Evolutionary conservation across 2,888 invertebrate species (phyloP).

Genomic region (Erebia ligea): DNA sequence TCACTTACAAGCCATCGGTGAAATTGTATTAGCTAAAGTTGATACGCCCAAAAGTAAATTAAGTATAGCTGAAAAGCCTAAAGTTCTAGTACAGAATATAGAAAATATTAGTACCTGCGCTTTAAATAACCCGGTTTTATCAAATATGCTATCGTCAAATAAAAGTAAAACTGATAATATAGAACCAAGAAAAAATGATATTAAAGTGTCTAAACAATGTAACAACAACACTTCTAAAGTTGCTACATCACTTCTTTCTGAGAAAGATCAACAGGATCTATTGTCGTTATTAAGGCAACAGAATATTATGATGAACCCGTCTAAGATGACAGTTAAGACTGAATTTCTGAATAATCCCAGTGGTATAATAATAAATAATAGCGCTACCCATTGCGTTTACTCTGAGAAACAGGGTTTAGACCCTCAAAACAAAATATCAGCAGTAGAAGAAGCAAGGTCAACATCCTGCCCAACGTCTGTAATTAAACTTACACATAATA

Average conservation of each 20-base stretch:
- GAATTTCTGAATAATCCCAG: slow-evolving; percentile 15
- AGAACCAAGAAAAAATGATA: slow-evolving; percentile 13
- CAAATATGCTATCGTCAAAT: slow-evolving; percentile 38
- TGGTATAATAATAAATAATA: slow-evolving; percentile 15
- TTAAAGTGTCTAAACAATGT: slow-evolving; percentile 16
- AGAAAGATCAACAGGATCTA: slow-evolving; percentile 64
- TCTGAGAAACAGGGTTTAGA: not conserved
- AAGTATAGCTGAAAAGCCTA: slow-evolving; percentile 21
- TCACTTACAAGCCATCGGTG: slow-evolving; percentile 41
- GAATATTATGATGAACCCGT: slow-evolving; percentile 53
- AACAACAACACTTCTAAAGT: slow-evolving; percentile 4
- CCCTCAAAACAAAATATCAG: not conserved
- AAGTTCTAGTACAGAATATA: slow-evolving; percentile 24
- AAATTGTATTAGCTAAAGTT: slow-evolving; percentile 41
- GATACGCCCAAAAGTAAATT: slow-evolving; percentile 31
- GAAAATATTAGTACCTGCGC: slow-evolving; percentile 20
- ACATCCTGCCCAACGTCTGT: slow-evolving; percentile 9
- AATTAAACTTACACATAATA: slow-evolving; percentile 23
- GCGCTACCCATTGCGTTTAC: not conserved
- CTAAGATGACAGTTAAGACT: slow-evolving; percentile 23
- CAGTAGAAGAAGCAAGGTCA: not conserved
- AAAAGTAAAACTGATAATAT: slow-evolving; percentile 7
- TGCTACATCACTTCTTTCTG: slow-evolving; percentile 46
- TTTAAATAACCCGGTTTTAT: slow-evolving; percentile 30
- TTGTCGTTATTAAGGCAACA: slow-evolving; percentile 59